Base-by-base conservation (phyloP, 2,888 invertebrate genomes). In the Acleris holmiana region DNA sequence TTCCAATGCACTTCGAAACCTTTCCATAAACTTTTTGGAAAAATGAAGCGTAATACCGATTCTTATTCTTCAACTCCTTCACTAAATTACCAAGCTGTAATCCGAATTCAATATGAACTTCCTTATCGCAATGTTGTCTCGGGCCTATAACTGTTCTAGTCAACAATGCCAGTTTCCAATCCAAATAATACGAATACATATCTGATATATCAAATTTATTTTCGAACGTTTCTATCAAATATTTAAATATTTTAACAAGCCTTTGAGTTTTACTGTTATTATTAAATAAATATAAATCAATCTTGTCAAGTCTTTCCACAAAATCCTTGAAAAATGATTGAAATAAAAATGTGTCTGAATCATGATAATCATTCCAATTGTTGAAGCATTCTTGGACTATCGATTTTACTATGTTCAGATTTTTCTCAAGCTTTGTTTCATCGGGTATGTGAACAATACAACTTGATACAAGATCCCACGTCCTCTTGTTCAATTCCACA, bases 141-240 rank as follows among this genome's bases (percentile, higher is more conserved):
- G 67, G 60, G 8, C 68, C 57, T 15, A 72, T 54, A 5, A 70
- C 62, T 60, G 72, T 73, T 57, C 74, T 71, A 6, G 58, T 61
- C 17, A 73, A 62, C 10, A 79, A 67, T 7, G 70, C 64, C 6
- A 82, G 48, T 29, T 68, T 60, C 47, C 83, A 67, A 13, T 73
- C 65, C 84, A 80, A 83, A n/a, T 74, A 18, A n/a, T 59, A 35
- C 7, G 73, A 66, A 62, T 82, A 83, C 18, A 73, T 72, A 53
- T 77, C 72, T 41, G 76, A 61, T 8, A 71, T 35, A 5, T 69
- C 66, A 44, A 77, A 68, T 19, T 49, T 51, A 15, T 67, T 70
- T 44, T 63, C 64, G 17, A 80, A 63, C 18, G 57, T 63, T 41
- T 68, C 47, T 10, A 79, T 41, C 41, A 83, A 64, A 10, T 47